Evolutionary conservation across 2,113 vertebrate genomes (phyloP), one percentile per base, ranked within the genome.

Genomic region (Pedetes capensis): DNA sequence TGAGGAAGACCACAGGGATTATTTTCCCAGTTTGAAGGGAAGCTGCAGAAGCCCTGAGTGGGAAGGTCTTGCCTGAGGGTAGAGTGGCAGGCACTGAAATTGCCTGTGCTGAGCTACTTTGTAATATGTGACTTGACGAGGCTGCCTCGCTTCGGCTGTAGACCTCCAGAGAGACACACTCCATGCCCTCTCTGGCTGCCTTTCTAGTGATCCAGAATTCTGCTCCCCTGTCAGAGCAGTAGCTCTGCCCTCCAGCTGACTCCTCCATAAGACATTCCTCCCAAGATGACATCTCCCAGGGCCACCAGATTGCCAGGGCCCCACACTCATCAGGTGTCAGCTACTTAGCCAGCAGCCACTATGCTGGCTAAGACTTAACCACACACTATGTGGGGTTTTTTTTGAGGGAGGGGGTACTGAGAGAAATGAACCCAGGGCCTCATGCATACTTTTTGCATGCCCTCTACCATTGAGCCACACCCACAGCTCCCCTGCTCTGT

Each of bases 1-100:
- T 95, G 69, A 86, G 66, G 88, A 96, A 69, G 81, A 84, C 29
- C 51, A 10, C 72, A 63, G 75, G 51, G 53, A 64, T 96, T 87
- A 75, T 85, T 87, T 84, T 34, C 34, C 72, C 16, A 42, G 66
- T 91, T 37, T 47, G 80, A 83, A 37, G 47, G 78, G 61, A 68
- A 87, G 69, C 71, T 76, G 4, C 25, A 53, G 68, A 91, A 93
- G 39, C 81, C 39, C 81, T 20, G 17, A 86, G 42, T 25, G 49
- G 68, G 44, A 74, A 85, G 37, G 57, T 5, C 27, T 94, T 55
- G 55, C 81, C 27, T 49, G 12, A 42, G 47, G 32, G 37, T 88
- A 8, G 18, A 79, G 20, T 42, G 86, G 51, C 47, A 34, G 69
- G 57, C 9, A 1, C 37, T 63, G 37, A 87, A 42, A 57, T 80